A percentile compares a stretch with the other conserved stretches of the same genome.
phyloP scores from a whole-genome alignment of 2,888 invertebrate species.

The Pandemis heparana region DNA sequence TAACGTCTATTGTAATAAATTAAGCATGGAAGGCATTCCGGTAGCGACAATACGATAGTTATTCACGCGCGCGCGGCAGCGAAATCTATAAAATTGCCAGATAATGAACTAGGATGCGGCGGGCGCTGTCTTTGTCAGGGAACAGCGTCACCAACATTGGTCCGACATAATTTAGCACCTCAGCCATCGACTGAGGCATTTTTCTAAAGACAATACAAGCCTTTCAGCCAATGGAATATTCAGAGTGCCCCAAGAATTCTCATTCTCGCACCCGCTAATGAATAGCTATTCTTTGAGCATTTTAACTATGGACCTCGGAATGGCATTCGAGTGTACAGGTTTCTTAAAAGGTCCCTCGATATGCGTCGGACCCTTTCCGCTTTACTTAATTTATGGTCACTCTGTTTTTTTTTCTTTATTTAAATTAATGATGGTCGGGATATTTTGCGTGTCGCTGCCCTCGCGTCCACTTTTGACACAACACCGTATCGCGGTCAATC shows the following conservation, averaged over 20 bases:
- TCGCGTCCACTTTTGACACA: slow-evolving; percentile 50
- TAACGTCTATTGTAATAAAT: slow-evolving; percentile 35
- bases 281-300: slow-evolving; percentile 85
- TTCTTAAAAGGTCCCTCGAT: slow-evolving; percentile 83
- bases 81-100: slow-evolving; percentile 63
- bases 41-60: slow-evolving; percentile 55
- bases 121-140: slow-evolving; percentile 59
- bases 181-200: slow-evolving; percentile 70
- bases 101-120: slow-evolving; percentile 73
- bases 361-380: slow-evolving; percentile 82
- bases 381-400: slow-evolving; percentile 80
- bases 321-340: slow-evolving; percentile 84
- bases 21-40: slow-evolving; percentile 37
- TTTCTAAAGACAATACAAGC: slow-evolving; percentile 84
- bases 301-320: slow-evolving; percentile 84
- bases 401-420: slow-evolving; percentile 70
- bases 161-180: slow-evolving; percentile 79
- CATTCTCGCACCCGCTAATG: slow-evolving; percentile 85
- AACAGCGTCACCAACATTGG: slow-evolving; percentile 63
- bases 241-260: slow-evolving; percentile 83
- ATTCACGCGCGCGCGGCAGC: slow-evolving; percentile 60
- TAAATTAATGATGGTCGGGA: slow-evolving; percentile 69
- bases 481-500: slow-evolving; percentile 61
- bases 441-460: slow-evolving; percentile 63
- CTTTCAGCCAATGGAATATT: slow-evolving; percentile 78